phyloP scores from a whole-genome alignment of 2,113 vertebrate genomes.

The Gymnorhina tibicen region DNA sequence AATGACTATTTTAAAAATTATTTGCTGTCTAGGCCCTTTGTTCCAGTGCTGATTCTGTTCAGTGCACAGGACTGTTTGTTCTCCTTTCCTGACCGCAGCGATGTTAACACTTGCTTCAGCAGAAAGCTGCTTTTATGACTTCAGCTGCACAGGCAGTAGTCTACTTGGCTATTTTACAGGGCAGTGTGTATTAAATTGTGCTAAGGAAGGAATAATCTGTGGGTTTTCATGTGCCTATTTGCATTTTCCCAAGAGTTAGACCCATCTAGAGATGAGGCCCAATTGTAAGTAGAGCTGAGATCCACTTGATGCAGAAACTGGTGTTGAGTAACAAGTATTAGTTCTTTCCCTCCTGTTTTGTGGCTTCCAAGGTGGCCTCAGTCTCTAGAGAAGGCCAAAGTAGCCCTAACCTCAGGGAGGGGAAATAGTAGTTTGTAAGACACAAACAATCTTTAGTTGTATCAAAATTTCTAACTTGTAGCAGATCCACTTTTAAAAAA shows the following conservation, averaged over 20 bases:
- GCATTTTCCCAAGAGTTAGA: background rate
- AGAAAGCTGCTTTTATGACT: background rate
- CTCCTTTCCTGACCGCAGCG: background rate
- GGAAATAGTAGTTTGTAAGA: background rate
- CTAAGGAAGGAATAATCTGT: background rate
- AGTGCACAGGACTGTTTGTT: constrained; percentile 29
- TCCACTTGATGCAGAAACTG: background rate
- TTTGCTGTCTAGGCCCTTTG: constrained; percentile 6
- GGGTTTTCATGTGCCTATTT: background rate
- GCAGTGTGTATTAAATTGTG: background rate
- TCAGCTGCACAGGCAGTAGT: background rate
- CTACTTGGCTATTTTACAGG: background rate
- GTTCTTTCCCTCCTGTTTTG: background rate
- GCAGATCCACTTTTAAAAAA: background rate
- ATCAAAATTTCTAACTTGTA: background rate
- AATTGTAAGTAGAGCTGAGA: background rate
- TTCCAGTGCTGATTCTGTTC: background rate
- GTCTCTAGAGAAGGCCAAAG: background rate
- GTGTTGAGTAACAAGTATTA: background rate
- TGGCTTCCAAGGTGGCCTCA: background rate
- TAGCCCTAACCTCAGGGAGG: background rate
- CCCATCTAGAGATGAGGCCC: background rate
- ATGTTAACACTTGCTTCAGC: background rate
- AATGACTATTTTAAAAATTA: constrained; percentile 10
- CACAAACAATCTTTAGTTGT: background rate